phyloP scores from a whole-genome alignment of 1,140 invertebrate genomes.

The Drosophila erecta region DNA sequence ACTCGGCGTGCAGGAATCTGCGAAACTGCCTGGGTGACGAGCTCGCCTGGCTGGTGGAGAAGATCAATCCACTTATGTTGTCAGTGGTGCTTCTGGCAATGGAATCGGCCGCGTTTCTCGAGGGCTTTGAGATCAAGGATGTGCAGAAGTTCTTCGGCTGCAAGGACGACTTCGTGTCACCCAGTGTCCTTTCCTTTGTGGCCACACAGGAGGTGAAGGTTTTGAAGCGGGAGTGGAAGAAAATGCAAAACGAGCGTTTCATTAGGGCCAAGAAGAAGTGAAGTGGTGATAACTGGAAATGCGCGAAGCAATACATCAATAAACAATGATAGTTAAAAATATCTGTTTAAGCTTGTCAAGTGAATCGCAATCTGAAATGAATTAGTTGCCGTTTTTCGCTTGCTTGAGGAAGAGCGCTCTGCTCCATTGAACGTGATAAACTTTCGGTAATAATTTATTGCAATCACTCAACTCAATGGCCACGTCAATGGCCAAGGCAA shows the following conservation, averaged over 20 bases:
- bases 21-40: background rate
- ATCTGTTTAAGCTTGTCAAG: no score
- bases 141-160: conserved; percentile 13
- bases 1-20: background rate
- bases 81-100: background rate
- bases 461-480: conserved; percentile 75
- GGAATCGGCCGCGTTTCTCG: background rate
- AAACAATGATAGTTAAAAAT: no score
- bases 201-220: background rate
- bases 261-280: background rate
- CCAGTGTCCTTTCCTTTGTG: conserved; percentile 11
- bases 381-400: background rate
- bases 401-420: conserved; percentile 15
- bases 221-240: background rate
- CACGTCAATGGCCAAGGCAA: conserved; percentile 40
- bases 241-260: background rate
- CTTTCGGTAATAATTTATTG: conserved; percentile 73
- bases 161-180: conserved; percentile 10
- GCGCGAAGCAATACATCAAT: background rate
- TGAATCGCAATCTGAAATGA: background rate
- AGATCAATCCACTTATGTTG: background rate
- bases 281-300: background rate
- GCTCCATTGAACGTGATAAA: conserved; percentile 59
- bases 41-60: background rate
- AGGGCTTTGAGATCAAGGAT: conserved; percentile 10